Evolutionary conservation across 2,888 invertebrate genomes (phyloP), one percentile per base, ranked within the genome.

Genomic region (Phasia obesa): DNA sequence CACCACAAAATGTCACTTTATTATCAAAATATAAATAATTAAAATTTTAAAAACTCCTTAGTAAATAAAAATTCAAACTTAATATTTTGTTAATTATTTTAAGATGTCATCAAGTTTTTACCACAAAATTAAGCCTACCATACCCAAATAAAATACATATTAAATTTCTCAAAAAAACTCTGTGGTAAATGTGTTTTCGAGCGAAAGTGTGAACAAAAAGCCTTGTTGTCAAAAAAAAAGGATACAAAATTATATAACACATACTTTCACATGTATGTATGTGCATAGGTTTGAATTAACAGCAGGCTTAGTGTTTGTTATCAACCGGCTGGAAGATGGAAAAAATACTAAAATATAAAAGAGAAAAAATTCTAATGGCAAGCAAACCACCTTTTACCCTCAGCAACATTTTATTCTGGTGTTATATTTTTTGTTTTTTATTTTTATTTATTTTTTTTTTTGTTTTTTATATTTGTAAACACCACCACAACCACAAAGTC

Each of bases 131-230:
- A 19, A 44, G 9, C 25, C 62, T 23, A 25, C 17, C n/a, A 57
- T 23, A 42, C 4, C 35, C 11, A 23, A 59, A 57, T 57, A 19
- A 38, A 64, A 44, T 19, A 17, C 9, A 13, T 17, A 19, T 47
- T 47, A 7, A 47, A 42, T 42, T 42, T n/a, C n/a, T 15, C 38
- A 57, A 64, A 38, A 25, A 21, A 23, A 53, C 23, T 21, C 57
- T 75, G 75, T 62, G 71, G 70, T 71, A 82, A 88, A 87, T 88
- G 88, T 89, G 87, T 86, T 87, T 86, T 89, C 86, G 86, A 85
- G 88, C 87, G 88, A 88, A 88, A 89, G 89, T 88, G 88, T 88
- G 87, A 88, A 88, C 87, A 89, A 88, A 88, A 70, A 53, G 35
- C 21, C n/a, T 77, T 44, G 69, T 49, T 67, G 69, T 75, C 25